A percentile compares a stretch with the other conserved stretches of the same genome.
These are phyloP conservation scores for Magallana nippona DNA, from an alignment of 2,888 invertebrate genomes.

Conservation along the genomic window DNA sequence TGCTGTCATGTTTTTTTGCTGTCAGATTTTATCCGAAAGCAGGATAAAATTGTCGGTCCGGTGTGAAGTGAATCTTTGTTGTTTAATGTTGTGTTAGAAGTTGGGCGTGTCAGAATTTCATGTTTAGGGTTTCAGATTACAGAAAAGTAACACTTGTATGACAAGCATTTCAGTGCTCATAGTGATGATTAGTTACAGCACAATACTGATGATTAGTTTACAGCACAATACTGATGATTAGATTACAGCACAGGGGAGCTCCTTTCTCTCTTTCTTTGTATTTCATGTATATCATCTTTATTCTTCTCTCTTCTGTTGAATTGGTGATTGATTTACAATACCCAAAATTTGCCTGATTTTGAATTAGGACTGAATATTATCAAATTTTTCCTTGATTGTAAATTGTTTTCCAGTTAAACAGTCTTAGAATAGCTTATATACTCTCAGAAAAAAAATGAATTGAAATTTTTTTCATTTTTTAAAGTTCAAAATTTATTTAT, in stretches of 20 bases:
- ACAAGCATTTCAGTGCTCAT: not conserved
- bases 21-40: not conserved
- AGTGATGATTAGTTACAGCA: not conserved
- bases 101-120: not conserved
- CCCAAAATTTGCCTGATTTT: too few species aligned
- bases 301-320: too few species aligned
- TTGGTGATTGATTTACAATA: too few species aligned
- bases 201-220: not conserved
- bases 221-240: not conserved
- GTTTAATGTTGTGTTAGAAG: not conserved
- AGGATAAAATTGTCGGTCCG: slow-evolving; percentile 3
- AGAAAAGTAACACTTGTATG: not conserved
- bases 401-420: too few species aligned
- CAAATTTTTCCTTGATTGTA: too few species aligned
- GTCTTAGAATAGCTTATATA: too few species aligned
- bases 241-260: not conserved
- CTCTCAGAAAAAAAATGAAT: too few species aligned
- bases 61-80: not conserved
- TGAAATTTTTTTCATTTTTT: not conserved
- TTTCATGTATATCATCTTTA: too few species aligned
- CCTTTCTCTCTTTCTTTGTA: too few species aligned
- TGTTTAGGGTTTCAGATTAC: not conserved
- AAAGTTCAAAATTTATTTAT: not conserved
- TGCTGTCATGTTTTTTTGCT: slow-evolving; percentile 18
- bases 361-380: too few species aligned